phyloP scores from a whole-genome alignment of 2,888 invertebrate species.

The Macropis europaea region DNA sequence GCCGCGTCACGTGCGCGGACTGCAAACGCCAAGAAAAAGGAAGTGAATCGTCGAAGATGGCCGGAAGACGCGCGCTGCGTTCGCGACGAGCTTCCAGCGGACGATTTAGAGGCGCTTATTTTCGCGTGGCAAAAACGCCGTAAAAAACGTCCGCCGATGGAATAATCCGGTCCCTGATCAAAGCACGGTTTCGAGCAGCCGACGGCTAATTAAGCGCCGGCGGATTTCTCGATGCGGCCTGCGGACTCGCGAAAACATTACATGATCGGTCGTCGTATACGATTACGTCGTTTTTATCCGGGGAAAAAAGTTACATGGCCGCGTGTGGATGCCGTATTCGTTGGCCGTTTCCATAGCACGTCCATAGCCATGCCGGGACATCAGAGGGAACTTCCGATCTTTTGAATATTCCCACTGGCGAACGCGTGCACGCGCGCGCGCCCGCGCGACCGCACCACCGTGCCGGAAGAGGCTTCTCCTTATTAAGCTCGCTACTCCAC shows the following conservation, averaged over 20 bases:
- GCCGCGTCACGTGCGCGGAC: too few relatives aligned
- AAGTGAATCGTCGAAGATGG: neutral
- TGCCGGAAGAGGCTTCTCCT: slow-evolving; percentile 48
- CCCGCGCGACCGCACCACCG: too few relatives aligned
- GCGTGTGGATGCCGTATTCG: slow-evolving; percentile 47
- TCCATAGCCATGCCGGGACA: slow-evolving; percentile 65
- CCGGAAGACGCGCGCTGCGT: slow-evolving; percentile 5
- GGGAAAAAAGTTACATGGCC: slow-evolving; percentile 41
- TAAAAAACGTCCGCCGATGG: slow-evolving; percentile 37
- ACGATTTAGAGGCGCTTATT: slow-evolving; percentile 28
- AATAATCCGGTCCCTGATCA: slow-evolving; percentile 60
- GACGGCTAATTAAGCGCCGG: slow-evolving; percentile 64
- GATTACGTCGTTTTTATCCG: slow-evolving; percentile 66
- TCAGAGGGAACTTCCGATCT: slow-evolving; percentile 67
- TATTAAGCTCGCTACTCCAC: slow-evolving; percentile 39
- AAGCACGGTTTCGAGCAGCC: slow-evolving; percentile 57
- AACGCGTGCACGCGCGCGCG: slow-evolving; percentile 6
- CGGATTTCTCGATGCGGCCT: slow-evolving; percentile 58
- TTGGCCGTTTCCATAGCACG: slow-evolving; percentile 51
- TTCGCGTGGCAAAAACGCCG: slow-evolving; percentile 26
- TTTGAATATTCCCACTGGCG: slow-evolving; percentile 59
- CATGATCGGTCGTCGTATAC: slow-evolving; percentile 70
- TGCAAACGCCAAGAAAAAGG: too few relatives aligned
- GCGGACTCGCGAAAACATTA: slow-evolving; percentile 64
- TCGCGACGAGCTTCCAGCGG: slow-evolving; percentile 3